These are phyloP conservation scores for Phanerotoma sp. DNA, from an alignment of 2,888 invertebrate species.

Conservation along the genomic window DNA sequence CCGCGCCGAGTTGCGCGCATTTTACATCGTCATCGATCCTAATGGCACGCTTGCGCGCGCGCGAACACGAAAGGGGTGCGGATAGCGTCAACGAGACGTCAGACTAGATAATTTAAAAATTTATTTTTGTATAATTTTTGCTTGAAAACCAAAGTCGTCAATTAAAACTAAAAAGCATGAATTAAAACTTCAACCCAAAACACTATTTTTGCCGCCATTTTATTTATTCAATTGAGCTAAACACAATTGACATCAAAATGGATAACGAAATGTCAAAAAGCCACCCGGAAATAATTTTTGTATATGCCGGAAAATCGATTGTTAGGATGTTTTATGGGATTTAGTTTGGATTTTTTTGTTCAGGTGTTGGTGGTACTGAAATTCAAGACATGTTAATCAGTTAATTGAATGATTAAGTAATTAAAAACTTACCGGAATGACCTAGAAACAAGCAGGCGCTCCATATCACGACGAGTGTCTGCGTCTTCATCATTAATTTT, in stretches of 20 bases:
- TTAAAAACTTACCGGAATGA: slow-evolving; percentile 34
- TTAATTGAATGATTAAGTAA: not conserved
- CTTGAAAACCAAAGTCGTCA: too few relatives aligned
- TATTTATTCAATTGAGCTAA: too few relatives aligned
- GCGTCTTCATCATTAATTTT: slow-evolving; percentile 34
- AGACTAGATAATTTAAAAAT: not conserved
- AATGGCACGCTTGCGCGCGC: slow-evolving; percentile 32
- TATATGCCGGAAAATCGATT: too few relatives aligned
- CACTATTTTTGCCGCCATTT: too few relatives aligned
- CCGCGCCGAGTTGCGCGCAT: slow-evolving; percentile 26
- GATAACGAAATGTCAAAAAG: too few relatives aligned
- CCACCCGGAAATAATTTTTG: too few relatives aligned
- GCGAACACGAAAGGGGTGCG: not conserved
- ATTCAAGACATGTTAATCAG: not conserved
- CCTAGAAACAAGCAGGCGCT: slow-evolving; percentile 35
- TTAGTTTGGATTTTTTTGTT: too few relatives aligned
- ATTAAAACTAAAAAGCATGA: too few relatives aligned
- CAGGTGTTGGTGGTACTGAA: too few relatives aligned
- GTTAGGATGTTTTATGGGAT: too few relatives aligned
- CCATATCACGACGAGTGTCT: slow-evolving; percentile 33
- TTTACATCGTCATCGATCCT: slow-evolving; percentile 37
- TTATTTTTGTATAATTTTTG: not conserved
- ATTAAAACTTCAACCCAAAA: too few relatives aligned
- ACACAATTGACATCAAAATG: too few relatives aligned
- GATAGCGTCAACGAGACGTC: slow-evolving; percentile 5